These are phyloP conservation scores for Homalodisca vitripennis DNA, from an alignment of 1,140 invertebrate genomes.

Conservation along the genomic window DNA sequence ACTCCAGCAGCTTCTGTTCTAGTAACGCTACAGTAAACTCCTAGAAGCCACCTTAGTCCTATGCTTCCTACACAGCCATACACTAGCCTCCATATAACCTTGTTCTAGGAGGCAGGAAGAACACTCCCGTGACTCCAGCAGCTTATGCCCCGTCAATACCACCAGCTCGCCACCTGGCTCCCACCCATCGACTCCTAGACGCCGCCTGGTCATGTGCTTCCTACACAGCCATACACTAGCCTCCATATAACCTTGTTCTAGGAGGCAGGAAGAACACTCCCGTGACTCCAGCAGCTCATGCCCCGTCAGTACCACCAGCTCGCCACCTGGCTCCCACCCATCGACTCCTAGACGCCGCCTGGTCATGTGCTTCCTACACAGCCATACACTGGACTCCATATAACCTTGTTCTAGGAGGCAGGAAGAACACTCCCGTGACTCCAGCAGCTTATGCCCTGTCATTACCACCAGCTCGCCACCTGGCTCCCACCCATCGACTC, in stretches of 20 bases:
- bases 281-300: too few relatives aligned
- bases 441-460: background rate
- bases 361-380: background rate
- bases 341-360: too few relatives aligned
- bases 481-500: background rate
- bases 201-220: conserved; percentile 58
- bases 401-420: conserved; percentile 50
- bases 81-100: background rate
- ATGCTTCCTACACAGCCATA: background rate
- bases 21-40: too few relatives aligned
- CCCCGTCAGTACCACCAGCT: too few relatives aligned
- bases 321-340: background rate
- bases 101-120: conserved; percentile 52
- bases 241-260: too few relatives aligned
- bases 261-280: conserved; percentile 52
- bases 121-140: conserved; percentile 16
- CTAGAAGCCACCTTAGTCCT: too few relatives aligned
- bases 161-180: background rate
- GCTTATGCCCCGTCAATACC: background rate
- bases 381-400: background rate
- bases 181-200: conserved; percentile 33
- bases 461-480: background rate
- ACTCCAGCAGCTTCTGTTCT: too few relatives aligned
- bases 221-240: conserved; percentile 75
- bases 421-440: conserved; percentile 44